These are phyloP conservation scores for Operophtera brumata DNA, from an alignment of 2,888 invertebrate genomes.

Conservation along the genomic window DNA sequence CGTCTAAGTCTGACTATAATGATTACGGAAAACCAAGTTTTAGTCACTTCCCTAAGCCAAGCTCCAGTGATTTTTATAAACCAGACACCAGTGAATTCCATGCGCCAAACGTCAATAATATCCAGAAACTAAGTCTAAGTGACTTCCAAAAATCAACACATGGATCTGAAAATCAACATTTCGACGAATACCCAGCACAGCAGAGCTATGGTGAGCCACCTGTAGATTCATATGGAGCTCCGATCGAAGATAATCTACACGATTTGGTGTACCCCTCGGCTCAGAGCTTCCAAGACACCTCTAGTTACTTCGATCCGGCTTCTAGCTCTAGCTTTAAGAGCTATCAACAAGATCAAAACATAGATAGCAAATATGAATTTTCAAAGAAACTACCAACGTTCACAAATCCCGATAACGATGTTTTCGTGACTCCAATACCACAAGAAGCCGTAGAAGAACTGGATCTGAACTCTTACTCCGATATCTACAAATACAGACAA, in stretches of 20 bases:
- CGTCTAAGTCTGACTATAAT: conserved; percentile 11
- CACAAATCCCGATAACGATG: conserved; percentile 36
- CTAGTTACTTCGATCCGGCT: not conserved
- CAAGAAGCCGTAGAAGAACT: conserved; percentile 37
- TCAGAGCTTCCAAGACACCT: conserved; percentile 34
- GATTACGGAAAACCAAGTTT: conserved; percentile 9
- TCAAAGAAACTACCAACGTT: conserved; percentile 43
- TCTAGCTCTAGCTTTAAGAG: no score
- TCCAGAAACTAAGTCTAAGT: conserved; percentile 17
- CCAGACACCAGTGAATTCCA: not conserved
- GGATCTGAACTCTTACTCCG: conserved; percentile 39
- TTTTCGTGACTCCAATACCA: conserved; percentile 32
- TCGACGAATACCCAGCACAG: conserved; percentile 24
- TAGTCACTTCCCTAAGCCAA: conserved; percentile 2
- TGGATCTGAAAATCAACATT: conserved; percentile 32
- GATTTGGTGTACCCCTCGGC: conserved; percentile 39
- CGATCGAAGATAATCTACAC: conserved; percentile 39
- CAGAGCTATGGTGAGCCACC: conserved; percentile 53
- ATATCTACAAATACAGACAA: conserved; percentile 40
- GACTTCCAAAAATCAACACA: conserved; percentile 7
- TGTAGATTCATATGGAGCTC: conserved; percentile 58
- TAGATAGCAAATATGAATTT: conserved; percentile 43
- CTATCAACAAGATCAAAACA: conserved; percentile 35
- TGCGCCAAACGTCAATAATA: conserved; percentile 3
- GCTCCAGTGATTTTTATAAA: conserved; percentile 3